These are phyloP conservation scores for Radopholus similis DNA, from an alignment of 1,140 invertebrate species.

Conservation along the genomic window DNA sequence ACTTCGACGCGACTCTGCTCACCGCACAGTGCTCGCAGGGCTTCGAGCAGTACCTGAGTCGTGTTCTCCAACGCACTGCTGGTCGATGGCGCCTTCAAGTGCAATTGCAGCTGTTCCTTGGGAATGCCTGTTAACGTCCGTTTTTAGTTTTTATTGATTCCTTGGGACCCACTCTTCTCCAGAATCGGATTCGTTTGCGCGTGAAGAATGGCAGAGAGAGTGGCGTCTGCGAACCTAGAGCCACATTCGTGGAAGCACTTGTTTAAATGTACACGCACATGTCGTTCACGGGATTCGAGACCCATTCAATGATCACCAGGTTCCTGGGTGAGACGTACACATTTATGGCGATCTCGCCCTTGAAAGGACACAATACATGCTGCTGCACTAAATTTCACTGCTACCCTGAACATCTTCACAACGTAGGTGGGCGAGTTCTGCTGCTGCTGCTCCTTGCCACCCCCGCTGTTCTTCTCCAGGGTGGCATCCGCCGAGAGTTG, in stretches of 20 bases:
- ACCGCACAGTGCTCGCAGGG: conserved; percentile 12
- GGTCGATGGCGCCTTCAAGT: conserved; percentile 4
- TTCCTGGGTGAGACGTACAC: conserved; percentile 15
- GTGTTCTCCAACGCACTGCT: conserved; percentile 11
- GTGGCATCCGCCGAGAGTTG: conserved; percentile 75
- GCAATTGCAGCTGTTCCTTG: background rate
- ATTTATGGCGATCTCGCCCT: conserved; percentile 28
- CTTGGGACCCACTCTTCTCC: conserved; percentile 38
- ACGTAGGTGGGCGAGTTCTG: conserved; percentile 30
- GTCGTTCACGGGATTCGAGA: conserved; percentile 86
- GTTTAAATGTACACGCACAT: conserved; percentile 2
- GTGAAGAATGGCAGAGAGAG: conserved; percentile 70
- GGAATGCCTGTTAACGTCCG: conserved; percentile 34
- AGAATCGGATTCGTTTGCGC: conserved; percentile 53
- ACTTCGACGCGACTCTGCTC: conserved; percentile 19
- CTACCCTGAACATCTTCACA: conserved; percentile 67
- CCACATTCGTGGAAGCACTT: background rate
- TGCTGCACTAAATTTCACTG: conserved; percentile 66
- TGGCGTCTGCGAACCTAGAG: conserved; percentile 89
- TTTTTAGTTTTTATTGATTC: background rate
- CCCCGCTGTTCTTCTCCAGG: conserved; percentile 18
- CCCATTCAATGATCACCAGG: conserved; percentile 70
- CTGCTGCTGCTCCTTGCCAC: background rate
- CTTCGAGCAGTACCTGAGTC: background rate
- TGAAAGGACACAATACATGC: conserved; percentile 66